Percentiles rank a stretch among this genome's conserved stretches.
Evolutionary conservation across 2,113 vertebrate species (phyloP).

Genomic region (Panthera uncia): DNA sequence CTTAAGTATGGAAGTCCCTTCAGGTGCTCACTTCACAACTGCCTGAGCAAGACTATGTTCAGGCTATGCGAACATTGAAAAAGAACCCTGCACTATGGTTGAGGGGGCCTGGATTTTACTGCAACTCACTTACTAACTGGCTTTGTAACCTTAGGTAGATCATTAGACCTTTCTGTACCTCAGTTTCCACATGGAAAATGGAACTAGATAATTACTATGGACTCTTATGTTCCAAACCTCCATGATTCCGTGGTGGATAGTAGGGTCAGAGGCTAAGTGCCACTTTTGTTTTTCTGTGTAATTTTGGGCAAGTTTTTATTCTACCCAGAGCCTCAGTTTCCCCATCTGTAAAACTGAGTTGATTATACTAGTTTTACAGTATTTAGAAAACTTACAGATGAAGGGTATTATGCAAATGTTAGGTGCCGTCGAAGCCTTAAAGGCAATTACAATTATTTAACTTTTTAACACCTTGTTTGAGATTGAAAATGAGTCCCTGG

Average conservation of each 20-base stretch:
- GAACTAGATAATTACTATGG: neutral
- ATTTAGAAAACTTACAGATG: slow-evolving; percentile 8
- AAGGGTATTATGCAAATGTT: neutral
- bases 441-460: neutral
- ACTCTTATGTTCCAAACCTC: neutral
- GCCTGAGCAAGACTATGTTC: neutral
- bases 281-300: neutral
- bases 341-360: neutral
- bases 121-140: neutral
- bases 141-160: neutral
- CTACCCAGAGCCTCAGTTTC: slow-evolving; percentile 20
- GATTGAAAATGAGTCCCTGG: neutral
- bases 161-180: neutral
- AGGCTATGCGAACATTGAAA: neutral
- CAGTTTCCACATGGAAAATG: neutral
- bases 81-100: neutral
- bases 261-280: neutral
- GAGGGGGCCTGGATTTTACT: neutral
- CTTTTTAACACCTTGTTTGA: neutral
- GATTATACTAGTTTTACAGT: neutral
- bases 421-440: neutral
- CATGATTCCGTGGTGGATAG: neutral
- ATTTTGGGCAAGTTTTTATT: neutral
- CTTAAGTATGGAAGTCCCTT: neutral
- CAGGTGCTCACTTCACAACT: neutral